Conservation (phyloP, 2,113 vertebrate species). For the Triplophysa rosa region DNA sequence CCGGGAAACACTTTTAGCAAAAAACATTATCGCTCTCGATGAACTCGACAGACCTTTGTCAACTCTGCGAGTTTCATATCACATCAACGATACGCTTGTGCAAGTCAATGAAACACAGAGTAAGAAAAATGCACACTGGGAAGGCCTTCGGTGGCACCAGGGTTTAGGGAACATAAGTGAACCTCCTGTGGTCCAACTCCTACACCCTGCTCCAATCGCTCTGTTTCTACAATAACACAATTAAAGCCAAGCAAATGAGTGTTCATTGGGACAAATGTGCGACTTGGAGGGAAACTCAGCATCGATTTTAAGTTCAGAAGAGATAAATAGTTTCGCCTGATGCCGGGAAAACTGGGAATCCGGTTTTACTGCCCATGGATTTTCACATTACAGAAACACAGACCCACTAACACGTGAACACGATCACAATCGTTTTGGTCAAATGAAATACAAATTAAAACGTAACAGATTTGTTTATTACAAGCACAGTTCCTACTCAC, state of each 20-base stretch:
- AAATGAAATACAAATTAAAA: too few species aligned
- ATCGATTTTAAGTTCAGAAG: conserved; percentile 46
- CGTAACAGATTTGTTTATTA: too few species aligned
- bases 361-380: conserved; percentile 4
- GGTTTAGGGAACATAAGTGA: not conserved
- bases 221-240: conserved; percentile 35
- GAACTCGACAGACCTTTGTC: not conserved
- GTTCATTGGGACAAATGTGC: conserved; percentile 11
- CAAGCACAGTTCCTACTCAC: not conserved
- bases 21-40: not conserved
- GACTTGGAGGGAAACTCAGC: conserved; percentile 18
- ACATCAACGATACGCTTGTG: not conserved
- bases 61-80: not conserved
- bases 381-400: conserved; percentile 1
- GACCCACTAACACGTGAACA: conserved; percentile 13
- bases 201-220: not conserved
- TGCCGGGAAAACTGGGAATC: conserved; percentile 21
- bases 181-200: conserved; percentile 4
- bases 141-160: not conserved
- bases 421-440: not conserved
- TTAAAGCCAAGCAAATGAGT: conserved; percentile 30
- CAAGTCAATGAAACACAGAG: conserved; percentile 34
- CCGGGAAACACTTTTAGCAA: not conserved
- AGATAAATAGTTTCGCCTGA: conserved; percentile 45
- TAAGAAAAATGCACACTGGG: conserved; percentile 19